Conservation (phyloP, 2,113 vertebrate genomes). For the Brachirus orientalis region DNA sequence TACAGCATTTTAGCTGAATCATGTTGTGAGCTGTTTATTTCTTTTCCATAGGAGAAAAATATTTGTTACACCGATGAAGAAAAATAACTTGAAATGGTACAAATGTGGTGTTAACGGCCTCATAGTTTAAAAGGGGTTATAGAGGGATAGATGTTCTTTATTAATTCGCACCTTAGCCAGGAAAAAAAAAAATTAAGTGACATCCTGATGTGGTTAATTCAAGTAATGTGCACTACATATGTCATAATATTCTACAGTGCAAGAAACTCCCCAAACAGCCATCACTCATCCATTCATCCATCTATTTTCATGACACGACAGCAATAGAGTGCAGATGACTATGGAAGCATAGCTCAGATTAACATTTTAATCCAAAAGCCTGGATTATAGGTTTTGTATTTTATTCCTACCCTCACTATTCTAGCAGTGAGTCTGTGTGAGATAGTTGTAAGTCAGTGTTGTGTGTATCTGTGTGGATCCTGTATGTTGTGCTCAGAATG, state of each 20-base stretch:
- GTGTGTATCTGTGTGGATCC: constrained; percentile 20
- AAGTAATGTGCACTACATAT: too few species aligned
- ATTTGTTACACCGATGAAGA: too few species aligned
- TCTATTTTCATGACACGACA: constrained; percentile 65
- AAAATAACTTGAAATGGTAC: too few species aligned
- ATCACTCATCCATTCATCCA: constrained; percentile 8
- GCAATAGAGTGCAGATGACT: constrained; percentile 57
- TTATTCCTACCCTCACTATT: constrained; percentile 71
- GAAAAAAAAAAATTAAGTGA: too few species aligned
- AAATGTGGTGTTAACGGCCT: too few species aligned
- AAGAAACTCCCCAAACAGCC: constrained; percentile 2
- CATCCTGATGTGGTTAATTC: too few species aligned
- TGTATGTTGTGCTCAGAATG: constrained; percentile 18
- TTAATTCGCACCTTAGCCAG: too few species aligned
- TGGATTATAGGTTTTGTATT: constrained; percentile 81
- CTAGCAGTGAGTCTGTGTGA: constrained; percentile 44
- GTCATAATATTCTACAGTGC: neutral
- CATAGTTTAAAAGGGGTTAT: too few species aligned
- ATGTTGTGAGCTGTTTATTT: too few species aligned
- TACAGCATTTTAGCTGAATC: too few species aligned
- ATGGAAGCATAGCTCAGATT: constrained; percentile 75
- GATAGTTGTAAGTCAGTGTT: constrained; percentile 51
- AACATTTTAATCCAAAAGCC: constrained; percentile 80
- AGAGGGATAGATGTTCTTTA: too few species aligned
- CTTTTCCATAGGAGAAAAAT: too few species aligned